Evolutionary conservation across 2,888 invertebrate species (phyloP), one percentile per base, ranked within the genome.

Genomic region (Drosophila formosana): DNA sequence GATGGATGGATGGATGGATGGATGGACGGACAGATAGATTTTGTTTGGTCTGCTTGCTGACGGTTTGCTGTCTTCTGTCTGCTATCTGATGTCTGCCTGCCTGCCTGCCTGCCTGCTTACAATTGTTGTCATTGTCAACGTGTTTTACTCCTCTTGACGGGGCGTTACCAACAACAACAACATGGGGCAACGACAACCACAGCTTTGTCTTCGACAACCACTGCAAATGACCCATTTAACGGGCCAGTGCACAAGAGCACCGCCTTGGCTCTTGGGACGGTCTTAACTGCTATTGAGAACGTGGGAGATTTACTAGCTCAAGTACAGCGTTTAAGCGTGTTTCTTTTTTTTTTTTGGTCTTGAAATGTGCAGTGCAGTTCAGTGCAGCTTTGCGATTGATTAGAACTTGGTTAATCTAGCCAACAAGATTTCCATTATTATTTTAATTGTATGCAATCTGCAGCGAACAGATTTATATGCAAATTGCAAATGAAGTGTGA

Each of bases 111-210:
- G 55, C 25, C 72, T 80, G 86, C 75, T 81, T 88, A 86, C 89
- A 88, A 86, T 84, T 86, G 85, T 79, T 72, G 85, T 84, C 85
- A 85, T 87, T 85, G 85, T 87, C 89, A 89, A 78, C 84, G 72
- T 80, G 78, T 78, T 82, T 73, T 67, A 69, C 73, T 80, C 75
- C 72, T 80, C 73, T 75, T 70, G 66, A 47, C 30, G 68, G 81
- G 78, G 77, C 80, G 73, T 76, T 58, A 58, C 71, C 70, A 66
- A 41, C 63, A 62, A 25, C 66, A 65, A 26, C 43, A 60, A 18
- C n/a, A 11, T 67, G 51, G 25, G 66, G 11, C 53, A 50, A 41
- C 63, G 50, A 34, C 72, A 77, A 83, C 69, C 69, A 52, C 72
- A 78, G 88, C 84, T 87, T 87, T 87, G 78, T 89, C 81, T 82